Evolutionary conservation across 1,140 invertebrate genomes (phyloP), one percentile per base, ranked within the genome.

Genomic region (Sinella curviseta): DNA sequence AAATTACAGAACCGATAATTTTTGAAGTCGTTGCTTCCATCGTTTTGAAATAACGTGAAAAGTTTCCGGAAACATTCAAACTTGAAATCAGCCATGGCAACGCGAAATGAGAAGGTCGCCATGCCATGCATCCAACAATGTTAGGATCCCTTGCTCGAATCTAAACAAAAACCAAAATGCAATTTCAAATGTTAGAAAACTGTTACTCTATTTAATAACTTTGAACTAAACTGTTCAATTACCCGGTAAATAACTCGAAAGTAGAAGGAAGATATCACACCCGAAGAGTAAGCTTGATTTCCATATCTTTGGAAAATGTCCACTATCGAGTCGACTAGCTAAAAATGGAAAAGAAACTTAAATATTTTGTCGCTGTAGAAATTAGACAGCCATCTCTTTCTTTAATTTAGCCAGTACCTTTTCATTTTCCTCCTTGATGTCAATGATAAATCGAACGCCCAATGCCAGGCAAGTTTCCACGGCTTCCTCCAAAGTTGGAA

Each of bases 231-330:
- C 8, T 48, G 39, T 12, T 60, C 24, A 3, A n/a, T 60, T 60
- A 92, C 91, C 84, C 86, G 86, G 81, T 92, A 92, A 55, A 93
- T 86, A 79, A 91, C 83, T 20, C 89, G 84, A 1, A 91, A 91
- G 86, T 90, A 90, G 86, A 93, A 93, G 48, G 90, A 91, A 36
- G 91, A 90, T 0, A 93, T 89, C 33, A 92, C 84, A 26, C 90
- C 90, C 81, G 86, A 89, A 70, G 57, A 12, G 24, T 60, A 60
- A 17, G 24, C 24, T 26, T n/a, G 85, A 39, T 60, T n/a, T 26
- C 24, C 90, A 86, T 90, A 87, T 79, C 14, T 88, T 70, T 88
- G 86, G 81, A 89, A 17, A 89, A 84, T 67, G 89, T 86, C 1
- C 4, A 78, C 4, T 24, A 82, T 77, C 36, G 65, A 12, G 84